These are phyloP conservation scores for Cephalophus harveyi DNA, from an alignment of 2,113 vertebrate genomes.

Conservation along the genomic window DNA sequence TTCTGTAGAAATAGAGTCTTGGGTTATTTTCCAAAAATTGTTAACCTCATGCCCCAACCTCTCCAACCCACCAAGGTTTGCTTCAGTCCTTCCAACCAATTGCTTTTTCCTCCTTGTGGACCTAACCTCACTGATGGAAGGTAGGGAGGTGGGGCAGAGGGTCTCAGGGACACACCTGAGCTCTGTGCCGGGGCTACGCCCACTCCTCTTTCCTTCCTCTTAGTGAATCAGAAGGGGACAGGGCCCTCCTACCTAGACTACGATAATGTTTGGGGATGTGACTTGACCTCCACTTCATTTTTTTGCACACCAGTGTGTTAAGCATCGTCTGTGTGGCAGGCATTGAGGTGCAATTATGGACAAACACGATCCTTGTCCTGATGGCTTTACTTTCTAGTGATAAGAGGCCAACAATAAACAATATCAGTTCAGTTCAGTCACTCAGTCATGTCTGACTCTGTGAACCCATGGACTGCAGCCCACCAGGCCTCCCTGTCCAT, in stretches of 20 bases:
- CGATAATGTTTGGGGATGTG: not conserved
- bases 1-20: not conserved
- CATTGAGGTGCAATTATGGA: too few species aligned
- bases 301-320: not conserved
- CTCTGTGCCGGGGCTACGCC: not conserved
- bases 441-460: not conserved
- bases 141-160: not conserved
- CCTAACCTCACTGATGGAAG: not conserved
- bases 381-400: not conserved
- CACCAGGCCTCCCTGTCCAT: not conserved
- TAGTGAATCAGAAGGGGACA: not conserved
- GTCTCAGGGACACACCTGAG: not conserved
- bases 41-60: not conserved
- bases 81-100: not conserved
- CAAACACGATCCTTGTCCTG: not conserved
- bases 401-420: not conserved
- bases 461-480: not conserved
- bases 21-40: not conserved
- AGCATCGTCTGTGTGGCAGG: not conserved
- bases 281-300: not conserved
- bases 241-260: not conserved
- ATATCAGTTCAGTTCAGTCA: rapidly evolving
- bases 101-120: not conserved
- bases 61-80: not conserved
- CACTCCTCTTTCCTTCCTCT: not conserved